Percentiles rank a stretch among this genome's conserved stretches.
phyloP scores from a whole-genome alignment of 2,797 vertebrate species.

The Sebastes elongatus region DNA sequence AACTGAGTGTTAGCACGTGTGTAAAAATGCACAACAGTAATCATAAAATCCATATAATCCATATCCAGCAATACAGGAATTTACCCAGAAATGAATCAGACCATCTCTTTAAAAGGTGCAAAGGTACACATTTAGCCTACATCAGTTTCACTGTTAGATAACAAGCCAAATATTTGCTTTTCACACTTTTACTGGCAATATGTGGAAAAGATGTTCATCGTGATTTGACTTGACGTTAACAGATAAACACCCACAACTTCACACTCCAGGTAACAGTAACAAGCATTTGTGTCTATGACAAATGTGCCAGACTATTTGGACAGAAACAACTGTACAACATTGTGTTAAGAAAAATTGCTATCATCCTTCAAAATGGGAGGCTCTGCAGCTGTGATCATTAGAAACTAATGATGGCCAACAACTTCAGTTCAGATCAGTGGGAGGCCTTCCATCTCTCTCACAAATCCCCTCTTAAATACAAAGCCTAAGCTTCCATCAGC shows the following conservation, averaged over 20 bases:
- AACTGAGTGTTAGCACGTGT: background rate
- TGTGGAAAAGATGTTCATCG: background rate
- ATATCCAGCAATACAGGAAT: background rate
- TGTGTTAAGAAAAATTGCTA: background rate
- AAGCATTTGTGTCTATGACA: background rate
- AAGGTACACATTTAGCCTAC: background rate
- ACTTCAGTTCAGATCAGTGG: constrained; percentile 29
- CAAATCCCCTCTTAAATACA: constrained; percentile 58
- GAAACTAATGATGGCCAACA: constrained; percentile 20
- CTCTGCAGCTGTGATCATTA: constrained; percentile 25
- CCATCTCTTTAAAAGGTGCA: background rate
- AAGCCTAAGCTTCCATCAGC: constrained; percentile 33
- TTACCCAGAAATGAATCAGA: background rate
- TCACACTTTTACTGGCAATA: background rate
- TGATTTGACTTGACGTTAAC: background rate
- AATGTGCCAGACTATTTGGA: background rate
- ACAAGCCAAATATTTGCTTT: background rate
- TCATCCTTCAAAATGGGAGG: background rate
- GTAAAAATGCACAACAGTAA: background rate
- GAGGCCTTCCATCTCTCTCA: constrained; percentile 34
- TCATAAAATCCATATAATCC: background rate
- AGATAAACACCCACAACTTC: background rate
- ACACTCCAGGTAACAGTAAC: background rate
- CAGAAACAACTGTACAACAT: background rate
- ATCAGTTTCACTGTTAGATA: background rate